A percentile compares a stretch with the other conserved stretches of the same genome.
Conservation (phyloP, 2,888 invertebrate genomes). For the Sarcophaga caerulescens region DNA sequence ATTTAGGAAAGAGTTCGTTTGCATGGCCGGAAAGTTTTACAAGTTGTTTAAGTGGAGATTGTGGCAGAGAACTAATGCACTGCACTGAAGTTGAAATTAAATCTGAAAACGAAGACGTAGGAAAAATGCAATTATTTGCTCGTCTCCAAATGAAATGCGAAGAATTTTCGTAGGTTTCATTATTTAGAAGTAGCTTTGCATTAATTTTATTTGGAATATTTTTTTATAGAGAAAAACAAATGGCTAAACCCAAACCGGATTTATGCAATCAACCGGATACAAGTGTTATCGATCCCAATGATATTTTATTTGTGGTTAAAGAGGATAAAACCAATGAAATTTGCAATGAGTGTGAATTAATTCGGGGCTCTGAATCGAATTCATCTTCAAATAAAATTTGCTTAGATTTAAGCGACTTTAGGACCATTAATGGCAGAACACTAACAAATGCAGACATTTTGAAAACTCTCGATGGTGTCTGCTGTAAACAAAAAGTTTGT, state of each 20-base stretch:
- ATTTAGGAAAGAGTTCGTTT: conserved; percentile 69
- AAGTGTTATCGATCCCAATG: conserved; percentile 71
- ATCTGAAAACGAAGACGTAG: conserved; percentile 62
- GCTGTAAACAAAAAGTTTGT: conserved; percentile 70
- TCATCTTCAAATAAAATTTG: conserved; percentile 70
- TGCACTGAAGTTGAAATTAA: conserved; percentile 68
- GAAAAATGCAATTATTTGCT: conserved; percentile 71
- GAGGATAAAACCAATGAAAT: conserved; percentile 62
- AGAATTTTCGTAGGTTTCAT: conserved; percentile 72
- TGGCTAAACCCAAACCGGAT: conserved; percentile 48
- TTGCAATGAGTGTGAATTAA: conserved; percentile 68
- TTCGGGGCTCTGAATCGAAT: conserved; percentile 55
- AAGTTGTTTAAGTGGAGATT: conserved; percentile 69
- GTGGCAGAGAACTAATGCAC: conserved; percentile 71
- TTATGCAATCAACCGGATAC: conserved; percentile 66
- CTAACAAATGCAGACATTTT: conserved; percentile 67
- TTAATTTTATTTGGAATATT: neutral
- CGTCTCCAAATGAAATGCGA: conserved; percentile 74
- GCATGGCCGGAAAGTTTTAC: conserved; percentile 71
- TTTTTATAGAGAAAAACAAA: conserved; percentile 48
- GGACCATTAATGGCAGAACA: conserved; percentile 68
- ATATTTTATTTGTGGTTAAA: conserved; percentile 74
- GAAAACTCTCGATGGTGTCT: conserved; percentile 18
- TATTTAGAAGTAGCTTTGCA: neutral
- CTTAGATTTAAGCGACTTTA: conserved; percentile 74